These are phyloP conservation scores for Drosophila leonis DNA, from an alignment of 2,888 invertebrate genomes.

Conservation along the genomic window DNA sequence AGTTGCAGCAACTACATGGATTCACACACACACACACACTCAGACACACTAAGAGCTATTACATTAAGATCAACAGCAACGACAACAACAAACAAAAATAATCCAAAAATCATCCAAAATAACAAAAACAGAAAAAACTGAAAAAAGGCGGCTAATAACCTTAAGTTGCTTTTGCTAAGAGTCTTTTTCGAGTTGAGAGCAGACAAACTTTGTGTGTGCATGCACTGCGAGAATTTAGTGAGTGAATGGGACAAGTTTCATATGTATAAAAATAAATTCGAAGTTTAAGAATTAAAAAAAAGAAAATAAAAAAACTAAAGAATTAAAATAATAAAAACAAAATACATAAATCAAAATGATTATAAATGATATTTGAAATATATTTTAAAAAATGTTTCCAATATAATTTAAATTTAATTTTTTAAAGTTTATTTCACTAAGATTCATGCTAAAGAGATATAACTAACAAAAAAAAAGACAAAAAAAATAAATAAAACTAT, in stretches of 20 bases:
- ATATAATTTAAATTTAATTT: too few relatives aligned
- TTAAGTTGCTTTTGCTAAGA: constrained; percentile 59
- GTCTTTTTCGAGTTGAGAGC: constrained; percentile 32
- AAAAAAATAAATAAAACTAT: too few relatives aligned
- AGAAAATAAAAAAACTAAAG: not conserved
- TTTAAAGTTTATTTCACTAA: too few relatives aligned
- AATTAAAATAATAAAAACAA: too few relatives aligned
- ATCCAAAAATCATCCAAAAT: constrained; percentile 44
- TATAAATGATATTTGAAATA: too few relatives aligned
- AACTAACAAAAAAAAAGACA: not conserved
- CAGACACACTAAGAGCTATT: constrained; percentile 28
- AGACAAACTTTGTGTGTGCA: constrained; percentile 19
- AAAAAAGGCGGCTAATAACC: constrained; percentile 71
- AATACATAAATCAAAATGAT: too few relatives aligned
- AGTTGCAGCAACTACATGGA: constrained; percentile 30
- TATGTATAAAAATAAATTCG: not conserved
- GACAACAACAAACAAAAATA: constrained; percentile 54
- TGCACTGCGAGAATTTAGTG: constrained; percentile 30
- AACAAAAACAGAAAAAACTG: constrained; percentile 28
- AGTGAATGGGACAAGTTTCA: too few relatives aligned
- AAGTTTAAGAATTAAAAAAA: not conserved
- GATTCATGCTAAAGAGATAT: too few relatives aligned
- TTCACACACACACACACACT: constrained; percentile 10
- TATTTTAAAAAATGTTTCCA: too few relatives aligned
- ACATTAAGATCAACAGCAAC: constrained; percentile 62